Evolutionary conservation across 2,797 vertebrate species (phyloP), one percentile per base, ranked within the genome.

Genomic region (Notamacropus eugenii): DNA sequence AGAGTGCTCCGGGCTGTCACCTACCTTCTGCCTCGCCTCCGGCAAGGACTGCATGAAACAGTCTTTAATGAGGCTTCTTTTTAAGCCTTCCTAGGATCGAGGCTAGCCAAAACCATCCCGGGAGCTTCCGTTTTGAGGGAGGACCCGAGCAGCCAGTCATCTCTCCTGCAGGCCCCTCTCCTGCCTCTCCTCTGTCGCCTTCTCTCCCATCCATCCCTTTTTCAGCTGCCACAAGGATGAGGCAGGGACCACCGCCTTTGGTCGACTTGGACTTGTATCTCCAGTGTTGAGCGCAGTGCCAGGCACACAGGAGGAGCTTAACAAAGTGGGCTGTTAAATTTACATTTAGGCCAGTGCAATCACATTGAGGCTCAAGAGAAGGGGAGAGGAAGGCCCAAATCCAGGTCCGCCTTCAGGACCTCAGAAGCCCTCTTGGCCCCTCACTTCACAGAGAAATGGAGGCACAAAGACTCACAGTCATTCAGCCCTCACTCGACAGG

Each of bases 61-160:
- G 8, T 9, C 0, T 46, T 82, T 82, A 24, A 0, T 46, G 19
- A 9, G n/a, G 9, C n/a, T 82, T 2, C 0, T 46, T 1, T 11
- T 82, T 82, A 24, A 46, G 40, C 74, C 9, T 46, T 82, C n/a
- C 0, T 1, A 10, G 19, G n/a, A 82, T 22, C 27, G 8, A 82
- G n/a, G 8, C 22, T 46, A 4, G 74, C n/a, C 10, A 46, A 82
- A 16, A 46, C 56, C 22, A 1, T 57, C 57, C 57, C 0, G 27
- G 19, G 22, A 10, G 14, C 3, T 46, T 82, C 22, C 74, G 9
- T 11, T 82, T 40, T 46, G 22, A 46, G n/a, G 40, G 46, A 82
- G 74, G 0, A 27, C 19, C 40, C 9, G 2, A 9, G 19, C 0
- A 0, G 19, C 2, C 40, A 24, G 24, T n/a, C n/a, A 46, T 46